Base-by-base conservation (phyloP, 2,888 invertebrate species). In the Microchrysa polita region DNA sequence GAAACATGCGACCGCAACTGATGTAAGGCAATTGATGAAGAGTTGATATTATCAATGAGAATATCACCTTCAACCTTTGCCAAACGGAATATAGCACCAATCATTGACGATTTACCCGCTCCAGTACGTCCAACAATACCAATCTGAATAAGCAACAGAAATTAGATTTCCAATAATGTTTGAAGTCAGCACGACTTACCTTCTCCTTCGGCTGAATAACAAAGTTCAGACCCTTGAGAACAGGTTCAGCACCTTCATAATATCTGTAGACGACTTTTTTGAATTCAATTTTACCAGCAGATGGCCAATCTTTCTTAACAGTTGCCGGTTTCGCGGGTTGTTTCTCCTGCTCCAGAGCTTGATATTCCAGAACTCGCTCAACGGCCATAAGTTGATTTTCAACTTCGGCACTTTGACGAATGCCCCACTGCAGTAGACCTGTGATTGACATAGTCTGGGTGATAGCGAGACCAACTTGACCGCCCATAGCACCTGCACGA, bases 161-260 rank as follows among this genome's bases (percentile, higher is more conserved):
- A 59, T 44, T 10, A 10, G 12, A 12, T 10, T 44, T 44, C 44
- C 44, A 7, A 7, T 44, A 10, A 44, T n/a, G n/a, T n/a, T n/a
- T n/a, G n/a, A n/a, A n/a, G n/a, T n/a, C n/a, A n/a, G n/a, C n/a
- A n/a, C 4, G n/a, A 10, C 53, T 78, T 82, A 88, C 88, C 83
- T 89, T 90, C 79, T 87, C 87, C 74, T 83, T 85, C 9, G 87
- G 81, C 71, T 86, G 81, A 22, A 90, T 86, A 0, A 77, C 76
- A 42, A 89, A 83, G 52, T 88, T 89, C 77, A 96, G 86, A 75
- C 90, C 90, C 73, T 90, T 90, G 74, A 96, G 87, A 52, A 95
- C 94, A 53, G 95, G 88, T 81, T 94, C 94, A 73, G 93, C 85
- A n/a, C 91, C 94, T 77, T 91, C 87, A 78, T 94, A 88, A 85